Base-by-base conservation (phyloP, 1,140 invertebrate species). In the Zaprionus tsacasi region DNA sequence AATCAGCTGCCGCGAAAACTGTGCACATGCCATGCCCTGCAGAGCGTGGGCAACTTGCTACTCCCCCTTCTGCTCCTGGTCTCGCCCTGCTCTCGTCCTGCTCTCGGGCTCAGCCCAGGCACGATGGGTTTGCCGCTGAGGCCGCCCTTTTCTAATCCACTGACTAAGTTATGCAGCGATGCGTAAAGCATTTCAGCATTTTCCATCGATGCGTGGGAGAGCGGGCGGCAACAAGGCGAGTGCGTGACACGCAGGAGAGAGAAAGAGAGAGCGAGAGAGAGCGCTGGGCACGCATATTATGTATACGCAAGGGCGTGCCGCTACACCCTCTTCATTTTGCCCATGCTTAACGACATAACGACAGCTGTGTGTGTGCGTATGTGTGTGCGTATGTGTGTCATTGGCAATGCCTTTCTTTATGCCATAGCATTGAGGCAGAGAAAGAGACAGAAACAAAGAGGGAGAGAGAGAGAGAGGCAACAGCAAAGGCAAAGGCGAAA, bases 131-230 rank as follows among this genome's bases (percentile, higher is more conserved):
- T 55, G 64, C 40, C 61, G 57, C 56, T 65, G 54, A 59, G 58
- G 78, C 73, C 85, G 85, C 85, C 85, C 86, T 89, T 89, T 89
- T 89, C 85, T 89, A 89, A 89, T 89, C 85, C 86, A 89, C 67
- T 89, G 85, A 85, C 85, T 89, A 85, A 89, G 81, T 79, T 89
- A 89, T 89, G 81, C 85, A 89, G 85, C 88, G 85, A 81, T 85
- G 85, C 85, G 85, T 88, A 89, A 89, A 89, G 85, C 86, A 87
- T 89, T 89, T 85, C 86, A 89, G 86, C 86, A 89, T 89, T 89
- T 89, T 89, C 85, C 85, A 89, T 89, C 85, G 89, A 89, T 89
- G 83, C 11, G 54, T 17, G 12, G 15, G 30, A 57, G 43, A 57
- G 43, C 78, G 56, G 13, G 25, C n/a, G 40, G 6, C 40, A 43